phyloP scores from a whole-genome alignment of 2,888 invertebrate genomes.

The Ariolimax columbianus region DNA sequence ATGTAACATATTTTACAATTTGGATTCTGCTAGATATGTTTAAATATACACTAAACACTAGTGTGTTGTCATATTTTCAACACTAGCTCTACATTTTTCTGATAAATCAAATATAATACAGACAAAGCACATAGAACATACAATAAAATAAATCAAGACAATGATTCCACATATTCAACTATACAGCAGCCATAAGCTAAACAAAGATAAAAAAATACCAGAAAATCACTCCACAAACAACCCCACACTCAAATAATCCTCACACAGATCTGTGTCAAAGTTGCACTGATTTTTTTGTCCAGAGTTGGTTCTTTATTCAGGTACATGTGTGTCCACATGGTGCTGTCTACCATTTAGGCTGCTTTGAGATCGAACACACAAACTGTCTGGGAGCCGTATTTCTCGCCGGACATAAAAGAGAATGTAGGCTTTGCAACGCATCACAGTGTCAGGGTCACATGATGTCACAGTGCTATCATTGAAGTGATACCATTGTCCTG shows the following conservation, averaged over 20 bases:
- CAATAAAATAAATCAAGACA: neutral
- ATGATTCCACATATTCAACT: neutral
- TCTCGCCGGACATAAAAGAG: slow-evolving; percentile 89
- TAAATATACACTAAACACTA: neutral
- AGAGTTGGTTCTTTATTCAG: slow-evolving; percentile 10
- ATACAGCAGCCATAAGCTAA: neutral
- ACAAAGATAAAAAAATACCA: neutral
- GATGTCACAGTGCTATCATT: slow-evolving; percentile 90
- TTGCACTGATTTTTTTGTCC: slow-evolving; percentile 11
- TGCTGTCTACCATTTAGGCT: slow-evolving; percentile 42
- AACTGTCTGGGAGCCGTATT: slow-evolving; percentile 75
- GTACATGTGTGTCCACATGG: neutral
- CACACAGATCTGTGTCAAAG: slow-evolving; percentile 22
- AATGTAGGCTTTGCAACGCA: slow-evolving; percentile 90
- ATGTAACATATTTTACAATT: neutral
- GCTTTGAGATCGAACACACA: slow-evolving; percentile 47
- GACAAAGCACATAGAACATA: neutral
- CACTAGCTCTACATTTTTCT: neutral
- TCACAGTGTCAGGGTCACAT: slow-evolving; percentile 84
- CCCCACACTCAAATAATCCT: neutral
- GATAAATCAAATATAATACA: neutral
- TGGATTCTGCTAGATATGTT: neutral
- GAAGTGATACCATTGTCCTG: slow-evolving; percentile 89
- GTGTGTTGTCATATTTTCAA: neutral
- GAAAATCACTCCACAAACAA: neutral